Conservation (phyloP, 1,140 invertebrate genomes). For the Diorhabda elongata region DNA sequence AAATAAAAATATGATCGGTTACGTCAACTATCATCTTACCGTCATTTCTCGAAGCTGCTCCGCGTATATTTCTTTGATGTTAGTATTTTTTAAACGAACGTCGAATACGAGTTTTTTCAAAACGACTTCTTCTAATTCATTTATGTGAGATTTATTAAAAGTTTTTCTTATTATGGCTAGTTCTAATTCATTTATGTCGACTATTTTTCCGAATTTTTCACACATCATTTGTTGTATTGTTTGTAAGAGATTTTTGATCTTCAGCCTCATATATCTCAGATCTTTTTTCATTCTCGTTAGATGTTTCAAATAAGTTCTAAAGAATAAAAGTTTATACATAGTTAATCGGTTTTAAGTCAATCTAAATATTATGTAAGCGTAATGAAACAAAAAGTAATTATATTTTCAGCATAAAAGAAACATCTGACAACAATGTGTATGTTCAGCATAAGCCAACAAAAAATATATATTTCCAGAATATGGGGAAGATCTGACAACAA, state of each 20-base stretch:
- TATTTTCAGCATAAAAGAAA: too few species aligned
- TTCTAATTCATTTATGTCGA: slow-evolving; percentile 56
- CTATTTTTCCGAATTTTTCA: slow-evolving; percentile 54
- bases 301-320: slow-evolving; percentile 52
- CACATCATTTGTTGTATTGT: slow-evolving; percentile 53
- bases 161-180: slow-evolving; percentile 52
- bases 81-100: slow-evolving; percentile 49
- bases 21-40: slow-evolving; percentile 14
- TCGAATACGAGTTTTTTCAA: slow-evolving; percentile 54
- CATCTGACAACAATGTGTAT: too few species aligned
- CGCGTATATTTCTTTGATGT: slow-evolving; percentile 48
- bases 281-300: slow-evolving; percentile 55
- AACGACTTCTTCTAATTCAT: slow-evolving; percentile 55
- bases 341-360: slow-evolving; percentile 6
- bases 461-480: too few species aligned
- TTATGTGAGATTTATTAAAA: slow-evolving; percentile 40
- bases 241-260: slow-evolving; percentile 50
- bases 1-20: background rate
- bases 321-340: background rate
- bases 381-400: too few species aligned
- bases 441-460: too few species aligned
- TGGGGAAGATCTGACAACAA: too few species aligned
- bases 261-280: slow-evolving; percentile 53
- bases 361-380: background rate
- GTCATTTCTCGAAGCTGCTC: slow-evolving; percentile 31